Percentiles rank a stretch among this genome's conserved stretches.
phyloP scores from a whole-genome alignment of 2,797 vertebrate species.

The Bucorvus abyssinicus region DNA sequence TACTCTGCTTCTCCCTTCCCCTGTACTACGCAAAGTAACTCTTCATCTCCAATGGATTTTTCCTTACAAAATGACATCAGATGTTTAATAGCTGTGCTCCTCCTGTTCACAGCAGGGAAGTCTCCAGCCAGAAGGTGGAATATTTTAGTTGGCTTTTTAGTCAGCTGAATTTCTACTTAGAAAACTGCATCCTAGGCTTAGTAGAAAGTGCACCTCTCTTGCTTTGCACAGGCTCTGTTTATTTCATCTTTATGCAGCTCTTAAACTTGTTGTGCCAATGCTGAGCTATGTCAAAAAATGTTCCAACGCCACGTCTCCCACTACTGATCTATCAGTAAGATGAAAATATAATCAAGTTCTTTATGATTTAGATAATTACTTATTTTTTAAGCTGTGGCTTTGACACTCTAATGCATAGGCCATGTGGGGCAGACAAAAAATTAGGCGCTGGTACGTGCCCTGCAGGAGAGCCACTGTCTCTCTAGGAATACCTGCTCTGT shows the following conservation, averaged over 20 bases:
- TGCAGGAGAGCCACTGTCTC: not conserved
- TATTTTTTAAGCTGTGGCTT: not conserved
- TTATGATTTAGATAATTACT: not conserved
- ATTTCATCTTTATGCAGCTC: not conserved
- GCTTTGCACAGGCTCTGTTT: not conserved
- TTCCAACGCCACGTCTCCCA: not conserved
- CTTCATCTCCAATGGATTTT: not conserved
- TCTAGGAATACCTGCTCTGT: not conserved
- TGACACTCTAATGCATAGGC: not conserved
- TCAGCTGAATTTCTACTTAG: not conserved
- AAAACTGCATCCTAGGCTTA: not conserved
- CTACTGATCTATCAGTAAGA: not conserved
- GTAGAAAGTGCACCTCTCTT: not conserved
- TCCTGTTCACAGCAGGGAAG: constrained; percentile 28
- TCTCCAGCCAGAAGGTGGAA: not conserved
- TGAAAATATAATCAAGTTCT: not conserved
- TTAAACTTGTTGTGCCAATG: not conserved
- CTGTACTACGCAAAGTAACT: constrained; percentile 14
- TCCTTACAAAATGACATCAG: not conserved
- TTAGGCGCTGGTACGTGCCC: not conserved
- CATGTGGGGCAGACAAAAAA: not conserved
- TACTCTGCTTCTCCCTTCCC: not conserved
- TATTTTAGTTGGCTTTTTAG: constrained; percentile 23
- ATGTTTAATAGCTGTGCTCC: not conserved
- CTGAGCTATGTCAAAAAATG: not conserved